Percentiles rank a stretch among this genome's conserved stretches.
Evolutionary conservation across 2,797 vertebrate genomes (phyloP).

Genomic region (Siniperca obscura): DNA sequence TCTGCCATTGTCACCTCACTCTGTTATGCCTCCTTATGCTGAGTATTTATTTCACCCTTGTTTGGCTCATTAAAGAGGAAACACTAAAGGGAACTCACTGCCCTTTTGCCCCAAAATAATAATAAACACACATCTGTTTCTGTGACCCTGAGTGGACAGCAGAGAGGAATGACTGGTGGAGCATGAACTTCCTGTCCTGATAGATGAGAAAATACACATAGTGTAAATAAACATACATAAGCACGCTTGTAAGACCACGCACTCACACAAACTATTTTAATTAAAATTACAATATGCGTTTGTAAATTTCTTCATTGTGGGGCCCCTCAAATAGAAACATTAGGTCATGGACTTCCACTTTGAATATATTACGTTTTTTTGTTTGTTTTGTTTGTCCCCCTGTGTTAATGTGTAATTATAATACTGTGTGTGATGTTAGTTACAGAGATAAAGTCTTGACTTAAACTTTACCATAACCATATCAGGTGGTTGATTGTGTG

Average conservation of each 20-base stretch:
- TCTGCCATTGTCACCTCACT: neutral
- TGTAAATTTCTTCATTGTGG: neutral
- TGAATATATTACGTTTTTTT: too few relatives aligned
- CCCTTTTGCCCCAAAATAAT: slow-evolving; percentile 45
- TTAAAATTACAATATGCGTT: neutral
- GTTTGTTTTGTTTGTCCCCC: too few relatives aligned
- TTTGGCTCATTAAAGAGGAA: slow-evolving; percentile 43
- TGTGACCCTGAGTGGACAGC: slow-evolving; percentile 59
- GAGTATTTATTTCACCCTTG: slow-evolving; percentile 16
- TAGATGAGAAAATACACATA: slow-evolving; percentile 60
- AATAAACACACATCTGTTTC: slow-evolving; percentile 68
- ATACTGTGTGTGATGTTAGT: neutral
- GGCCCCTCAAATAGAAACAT: neutral
- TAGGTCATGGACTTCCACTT: too few relatives aligned
- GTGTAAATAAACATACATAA: slow-evolving; percentile 42
- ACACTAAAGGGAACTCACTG: slow-evolving; percentile 49
- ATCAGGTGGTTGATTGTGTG: neutral
- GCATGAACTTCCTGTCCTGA: slow-evolving; percentile 72
- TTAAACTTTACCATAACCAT: neutral
- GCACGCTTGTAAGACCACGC: neutral
- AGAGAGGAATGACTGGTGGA: slow-evolving; percentile 55
- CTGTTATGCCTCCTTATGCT: neutral
- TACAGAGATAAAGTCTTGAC: neutral
- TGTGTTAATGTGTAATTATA: neutral
- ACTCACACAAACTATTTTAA: neutral